Base-by-base conservation (phyloP, 92 coral and sea anemone species). In the Blastomussa wellsi region DNA sequence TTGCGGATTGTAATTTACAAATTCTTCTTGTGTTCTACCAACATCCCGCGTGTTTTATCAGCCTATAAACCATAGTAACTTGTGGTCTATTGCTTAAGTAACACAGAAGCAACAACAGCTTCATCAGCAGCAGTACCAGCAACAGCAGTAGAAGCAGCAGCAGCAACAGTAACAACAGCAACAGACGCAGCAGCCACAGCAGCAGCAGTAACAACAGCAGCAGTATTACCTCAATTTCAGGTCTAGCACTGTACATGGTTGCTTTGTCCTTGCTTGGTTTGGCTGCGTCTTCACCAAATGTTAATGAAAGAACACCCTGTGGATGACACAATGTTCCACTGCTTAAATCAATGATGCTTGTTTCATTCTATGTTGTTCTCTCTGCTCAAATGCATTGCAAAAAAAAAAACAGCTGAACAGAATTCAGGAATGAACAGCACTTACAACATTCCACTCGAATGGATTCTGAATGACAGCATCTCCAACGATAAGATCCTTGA, bases 401-500 rank as follows among this genome's bases (percentile, higher is more conserved):
- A 55, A 67, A 29, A n/a, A n/a, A n/a, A n/a, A n/a, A n/a, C n/a
- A n/a, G n/a, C 22, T 74, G 41, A 32, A 47, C 49, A 51, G 28
- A 53, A 53, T 29, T 68, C 44, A 36, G 47, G 26, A 17, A 7
- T 0, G 7, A 42, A 24, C 24, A 28, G 20, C 17, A 92, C 98
- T 91, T 88, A 96, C 98, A 48, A 93, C 92, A 42, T 92, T 91
- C 98, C 98, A 96, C 52, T 90, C 93, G 62, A 96, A 90, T 20
- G 98, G 94, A 74, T 96, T 96, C 87, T 96, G 96, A 84, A 96
- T 92, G 31, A 95, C 98, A 44, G 98, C 98, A 88, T 96, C 98
- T 19, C 98, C 98, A 57, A 95, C 83, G 52, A 95, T 85, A 26
- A 95, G 96, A 72, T 95, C 98, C 98, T 80, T 36, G 65, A 62